These are phyloP conservation scores for Drosophila suzukii DNA, from an alignment of 1,140 invertebrate species.

Conservation along the genomic window DNA sequence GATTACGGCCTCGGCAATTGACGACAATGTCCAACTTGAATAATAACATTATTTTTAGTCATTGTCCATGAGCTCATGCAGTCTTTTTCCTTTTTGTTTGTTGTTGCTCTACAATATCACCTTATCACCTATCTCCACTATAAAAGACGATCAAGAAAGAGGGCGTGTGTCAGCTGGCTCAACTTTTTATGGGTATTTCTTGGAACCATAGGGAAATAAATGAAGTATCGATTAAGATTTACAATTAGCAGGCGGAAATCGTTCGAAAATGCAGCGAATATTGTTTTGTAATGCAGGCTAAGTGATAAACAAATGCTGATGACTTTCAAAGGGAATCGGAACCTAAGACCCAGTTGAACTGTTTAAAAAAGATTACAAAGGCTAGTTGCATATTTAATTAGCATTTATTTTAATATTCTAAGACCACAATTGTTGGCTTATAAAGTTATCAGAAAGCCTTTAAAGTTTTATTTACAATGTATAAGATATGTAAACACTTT, in stretches of 20 bases:
- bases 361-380: background rate
- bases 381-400: constrained; percentile 35
- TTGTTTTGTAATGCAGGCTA: constrained; percentile 16
- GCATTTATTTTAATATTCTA: background rate
- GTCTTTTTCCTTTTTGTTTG: background rate
- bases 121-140: constrained; percentile 33
- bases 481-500: background rate
- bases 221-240: constrained; percentile 42
- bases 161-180: constrained; percentile 32
- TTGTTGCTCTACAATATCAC: background rate
- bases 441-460: background rate
- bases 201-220: constrained; percentile 28
- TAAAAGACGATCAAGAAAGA: constrained; percentile 53
- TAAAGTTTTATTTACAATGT: background rate
- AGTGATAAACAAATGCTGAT: constrained; percentile 16
- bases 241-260: constrained; percentile 40
- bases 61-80: constrained; percentile 67
- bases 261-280: constrained; percentile 21
- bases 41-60: constrained; percentile 72
- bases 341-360: background rate
- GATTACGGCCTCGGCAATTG: constrained; percentile 44
- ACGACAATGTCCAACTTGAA: constrained; percentile 58
- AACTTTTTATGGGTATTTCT: constrained; percentile 45
- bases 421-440: background rate
- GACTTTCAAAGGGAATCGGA: background rate